phyloP scores from a whole-genome alignment of 2,797 vertebrate genomes.

The Echeneis naucrates region DNA sequence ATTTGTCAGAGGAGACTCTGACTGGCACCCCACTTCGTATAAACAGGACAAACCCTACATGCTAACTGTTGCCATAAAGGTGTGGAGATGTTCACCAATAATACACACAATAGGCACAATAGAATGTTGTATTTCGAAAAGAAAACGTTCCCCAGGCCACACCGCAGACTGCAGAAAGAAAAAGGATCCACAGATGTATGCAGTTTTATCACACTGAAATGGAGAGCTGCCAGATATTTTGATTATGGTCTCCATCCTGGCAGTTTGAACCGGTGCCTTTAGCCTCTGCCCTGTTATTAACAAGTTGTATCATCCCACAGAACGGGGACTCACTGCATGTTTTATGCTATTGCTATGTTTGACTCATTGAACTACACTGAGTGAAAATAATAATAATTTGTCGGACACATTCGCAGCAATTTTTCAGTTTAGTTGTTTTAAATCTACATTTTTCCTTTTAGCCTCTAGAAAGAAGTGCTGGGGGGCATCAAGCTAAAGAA shows the following conservation, averaged over 20 bases:
- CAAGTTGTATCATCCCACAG: background rate
- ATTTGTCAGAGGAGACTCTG: no score
- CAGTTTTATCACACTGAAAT: background rate
- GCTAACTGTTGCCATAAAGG: no score
- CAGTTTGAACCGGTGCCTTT: no score
- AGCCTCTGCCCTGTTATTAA: slow-evolving; percentile 1
- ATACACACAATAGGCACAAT: no score
- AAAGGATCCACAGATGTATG: background rate
- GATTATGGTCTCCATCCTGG: background rate
- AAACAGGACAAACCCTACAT: no score
- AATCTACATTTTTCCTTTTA: background rate
- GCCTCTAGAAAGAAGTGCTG: background rate
- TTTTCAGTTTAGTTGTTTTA: no score
- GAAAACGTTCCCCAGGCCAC: background rate
- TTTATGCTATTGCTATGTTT: no score
- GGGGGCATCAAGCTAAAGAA: no score
- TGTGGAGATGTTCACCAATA: no score
- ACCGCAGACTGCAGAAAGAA: background rate
- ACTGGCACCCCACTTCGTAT: no score
- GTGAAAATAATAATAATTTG: background rate
- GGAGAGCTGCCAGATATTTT: background rate
- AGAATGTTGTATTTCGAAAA: background rate
- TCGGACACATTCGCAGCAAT: no score
- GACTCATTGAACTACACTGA: no score
- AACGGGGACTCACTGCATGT: background rate